Base-by-base conservation (phyloP, 2,888 invertebrate genomes). In the Agrochola circellaris region DNA sequence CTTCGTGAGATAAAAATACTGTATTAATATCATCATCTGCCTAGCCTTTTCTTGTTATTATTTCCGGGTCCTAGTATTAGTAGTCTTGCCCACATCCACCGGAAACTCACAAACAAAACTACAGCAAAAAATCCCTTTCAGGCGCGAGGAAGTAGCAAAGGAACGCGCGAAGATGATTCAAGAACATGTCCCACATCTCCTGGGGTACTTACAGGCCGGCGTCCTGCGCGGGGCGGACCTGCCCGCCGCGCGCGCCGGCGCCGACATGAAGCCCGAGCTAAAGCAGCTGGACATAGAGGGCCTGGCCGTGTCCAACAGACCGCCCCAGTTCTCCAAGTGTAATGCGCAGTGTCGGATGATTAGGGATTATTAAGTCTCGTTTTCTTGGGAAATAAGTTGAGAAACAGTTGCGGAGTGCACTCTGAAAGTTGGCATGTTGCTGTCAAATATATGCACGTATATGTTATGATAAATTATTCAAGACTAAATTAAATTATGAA, bases 151-250 rank as follows among this genome's bases (percentile, higher is more conserved):
- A 87, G 96, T 97, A n/a, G 93, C 96, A 17, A 93, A 95, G 54
- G 98, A 98, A 87, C 95, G 97, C 20, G 88, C 96, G 68, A 93
- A 94, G 77, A 95, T 98, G 87, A 89, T 98, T n/a, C 90, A 94
- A 38, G 96, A 97, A 73, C 97, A 98, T 90, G 97, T 94, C 0
- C 95, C 97, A 0, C 93, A 96, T 23, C 90, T 98, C 0, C 90
- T 97, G 7, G 97, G 97, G 6, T 97, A 95, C 92, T 87, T 98
- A 15, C 97, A 97, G 23, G 94, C 96, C 20, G 97, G 97, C 0
- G 94, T 97, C 3, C 75, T 98, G 15, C 90, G 89, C 68, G 87
- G 88, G 1, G 92, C 90, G 0, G 97, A 97, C 92, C 77, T 97
- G 60, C 93, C 95, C 0, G 82, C 85, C 0, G 87, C 91, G 0